Evolutionary conservation across 2,888 invertebrate species (phyloP).

Genomic region (Unio delphinus): DNA sequence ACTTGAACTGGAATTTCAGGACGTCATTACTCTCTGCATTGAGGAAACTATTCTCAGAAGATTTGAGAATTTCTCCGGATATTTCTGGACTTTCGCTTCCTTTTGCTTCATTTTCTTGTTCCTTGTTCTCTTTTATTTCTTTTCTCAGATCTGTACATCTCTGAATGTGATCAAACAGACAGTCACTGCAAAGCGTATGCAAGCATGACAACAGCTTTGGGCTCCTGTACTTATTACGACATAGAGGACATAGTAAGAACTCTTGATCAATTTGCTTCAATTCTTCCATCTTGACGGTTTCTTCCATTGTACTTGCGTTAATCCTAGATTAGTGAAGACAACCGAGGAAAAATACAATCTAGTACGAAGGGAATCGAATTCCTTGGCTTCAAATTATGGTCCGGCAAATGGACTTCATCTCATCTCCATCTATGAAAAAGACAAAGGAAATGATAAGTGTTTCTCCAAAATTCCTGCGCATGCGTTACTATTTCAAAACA

Average conservation of each 20-base stretch:
- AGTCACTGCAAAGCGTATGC: slow-evolving; percentile 41
- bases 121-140: slow-evolving; percentile 2
- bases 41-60: too few species aligned
- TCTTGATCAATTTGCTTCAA: slow-evolving; percentile 45
- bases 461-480: too few species aligned
- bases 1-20: slow-evolving; percentile 25
- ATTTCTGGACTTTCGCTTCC: slow-evolving; percentile 5
- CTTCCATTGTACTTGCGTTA: not conserved
- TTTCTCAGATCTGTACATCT: slow-evolving; percentile 9
- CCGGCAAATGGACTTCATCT: too few species aligned
- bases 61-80: not conserved
- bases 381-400: too few species aligned
- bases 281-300: slow-evolving; percentile 30
- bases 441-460: too few species aligned
- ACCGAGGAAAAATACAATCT: too few species aligned
- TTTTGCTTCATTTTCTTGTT: slow-evolving; percentile 9
- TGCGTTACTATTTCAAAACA: too few species aligned
- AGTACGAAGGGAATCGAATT: too few species aligned
- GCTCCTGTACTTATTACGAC: slow-evolving; percentile 30
- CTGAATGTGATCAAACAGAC: slow-evolving; percentile 29
- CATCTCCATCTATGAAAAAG: too few species aligned
- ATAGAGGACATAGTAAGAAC: slow-evolving; percentile 46
- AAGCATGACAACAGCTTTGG: slow-evolving; percentile 46
- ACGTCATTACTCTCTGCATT: too few species aligned
- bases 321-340: too few species aligned